phyloP scores from a whole-genome alignment of 2,797 vertebrate genomes.

The Sebastiscus tertius region DNA sequence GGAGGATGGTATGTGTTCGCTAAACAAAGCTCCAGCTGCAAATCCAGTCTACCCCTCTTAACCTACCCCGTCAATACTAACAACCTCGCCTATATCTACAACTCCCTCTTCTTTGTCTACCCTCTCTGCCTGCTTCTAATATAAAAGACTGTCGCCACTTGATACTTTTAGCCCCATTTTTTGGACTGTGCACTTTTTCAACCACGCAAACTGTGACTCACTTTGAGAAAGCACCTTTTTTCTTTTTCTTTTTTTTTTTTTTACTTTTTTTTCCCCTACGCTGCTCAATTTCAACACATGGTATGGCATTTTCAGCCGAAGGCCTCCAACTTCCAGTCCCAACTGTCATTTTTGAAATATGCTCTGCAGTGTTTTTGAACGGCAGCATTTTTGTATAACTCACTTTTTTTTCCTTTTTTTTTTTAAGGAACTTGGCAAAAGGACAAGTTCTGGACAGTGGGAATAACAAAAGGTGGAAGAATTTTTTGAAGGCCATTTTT shows the following conservation, averaged over 20 bases:
- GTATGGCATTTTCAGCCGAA: constrained; percentile 77
- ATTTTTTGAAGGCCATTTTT: constrained; percentile 82
- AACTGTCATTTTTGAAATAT: constrained; percentile 75
- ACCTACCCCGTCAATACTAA: constrained; percentile 70
- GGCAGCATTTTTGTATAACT: constrained; percentile 49
- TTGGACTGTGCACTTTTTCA: constrained; percentile 64
- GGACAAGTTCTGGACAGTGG: constrained; percentile 78
- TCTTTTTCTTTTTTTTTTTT: constrained; percentile 19
- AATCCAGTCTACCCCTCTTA: constrained; percentile 65
- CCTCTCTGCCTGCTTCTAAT: constrained; percentile 66
- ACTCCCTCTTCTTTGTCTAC: constrained; percentile 57
- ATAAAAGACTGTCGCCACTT: constrained; percentile 44
- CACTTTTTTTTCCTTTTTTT: background rate
- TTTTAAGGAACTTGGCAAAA: constrained; percentile 77
- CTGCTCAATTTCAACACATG: constrained; percentile 83
- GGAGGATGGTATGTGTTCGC: constrained; percentile 98
- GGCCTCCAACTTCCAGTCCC: constrained; percentile 81
- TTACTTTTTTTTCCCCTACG: constrained; percentile 26
- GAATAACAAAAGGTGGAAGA: constrained; percentile 81
- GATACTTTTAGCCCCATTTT: constrained; percentile 49
- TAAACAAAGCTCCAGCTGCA: constrained; percentile 63
- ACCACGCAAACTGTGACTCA: constrained; percentile 45
- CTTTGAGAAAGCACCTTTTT: constrained; percentile 46
- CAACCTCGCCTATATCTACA: constrained; percentile 61
- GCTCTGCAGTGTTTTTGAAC: constrained; percentile 78